Evolutionary conservation across 2,797 vertebrate genomes (phyloP).

Genomic region (Typhlichthys subterraneus): DNA sequence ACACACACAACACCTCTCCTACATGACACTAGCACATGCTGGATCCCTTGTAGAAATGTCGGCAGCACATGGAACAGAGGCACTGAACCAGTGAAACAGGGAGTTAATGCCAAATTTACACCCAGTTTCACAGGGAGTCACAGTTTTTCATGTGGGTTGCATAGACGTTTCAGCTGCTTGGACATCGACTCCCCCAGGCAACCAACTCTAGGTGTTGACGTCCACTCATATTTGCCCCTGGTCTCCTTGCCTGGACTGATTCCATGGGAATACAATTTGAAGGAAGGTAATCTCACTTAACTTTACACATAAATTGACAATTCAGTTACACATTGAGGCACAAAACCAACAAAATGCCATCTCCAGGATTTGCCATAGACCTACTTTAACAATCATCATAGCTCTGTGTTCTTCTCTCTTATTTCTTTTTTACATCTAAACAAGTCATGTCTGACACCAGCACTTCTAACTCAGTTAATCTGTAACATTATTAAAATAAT

Average conservation of each 20-base stretch:
- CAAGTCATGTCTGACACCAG: constrained; percentile 36
- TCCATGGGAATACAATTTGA: constrained; percentile 8
- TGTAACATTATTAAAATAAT: constrained; percentile 48
- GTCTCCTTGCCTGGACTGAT: constrained; percentile 13
- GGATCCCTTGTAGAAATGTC: constrained; percentile 62
- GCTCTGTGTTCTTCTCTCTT: constrained; percentile 19
- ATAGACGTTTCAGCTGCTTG: constrained; percentile 51
- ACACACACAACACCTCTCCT: constrained; percentile 38
- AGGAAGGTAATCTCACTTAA: constrained; percentile 16
- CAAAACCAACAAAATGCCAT: not conserved
- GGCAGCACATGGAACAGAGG: constrained; percentile 34
- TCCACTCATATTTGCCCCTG: constrained; percentile 11
- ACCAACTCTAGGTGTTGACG: constrained; percentile 21
- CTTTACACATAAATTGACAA: constrained; percentile 47
- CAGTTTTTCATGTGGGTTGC: constrained; percentile 41
- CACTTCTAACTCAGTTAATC: constrained; percentile 48
- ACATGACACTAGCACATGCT: constrained; percentile 52
- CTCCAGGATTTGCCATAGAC: constrained; percentile 17
- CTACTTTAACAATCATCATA: constrained; percentile 1
- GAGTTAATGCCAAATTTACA: constrained; percentile 37
- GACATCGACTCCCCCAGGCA: constrained; percentile 39
- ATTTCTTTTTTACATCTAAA: constrained; percentile 44
- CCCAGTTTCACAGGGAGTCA: constrained; percentile 20
- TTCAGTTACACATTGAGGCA: constrained; percentile 24
- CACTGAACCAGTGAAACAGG: constrained; percentile 30